A percentile compares a stretch with the other conserved stretches of the same genome.
These are phyloP conservation scores for Latrodectus elegans DNA, from an alignment of 2,888 invertebrate species.

Conservation along the genomic window DNA sequence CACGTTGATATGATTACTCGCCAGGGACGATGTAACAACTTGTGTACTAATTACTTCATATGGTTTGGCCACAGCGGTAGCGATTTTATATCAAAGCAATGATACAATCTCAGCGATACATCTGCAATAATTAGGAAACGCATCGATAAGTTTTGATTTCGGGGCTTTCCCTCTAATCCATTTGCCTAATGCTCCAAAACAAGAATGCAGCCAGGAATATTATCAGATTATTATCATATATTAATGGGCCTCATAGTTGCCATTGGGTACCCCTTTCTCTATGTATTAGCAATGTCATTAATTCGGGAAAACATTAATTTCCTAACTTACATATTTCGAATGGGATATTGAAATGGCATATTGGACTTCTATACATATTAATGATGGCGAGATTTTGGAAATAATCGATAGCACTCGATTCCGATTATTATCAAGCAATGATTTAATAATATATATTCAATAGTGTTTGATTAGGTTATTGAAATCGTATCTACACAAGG, in stretches of 20 bases:
- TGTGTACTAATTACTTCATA: too few species aligned
- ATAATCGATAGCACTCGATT: neutral
- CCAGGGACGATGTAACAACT: too few species aligned
- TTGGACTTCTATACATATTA: neutral
- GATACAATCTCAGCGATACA: too few species aligned
- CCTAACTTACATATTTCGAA: conserved; percentile 15
- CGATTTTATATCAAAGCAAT: too few species aligned
- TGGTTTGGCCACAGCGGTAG: too few species aligned
- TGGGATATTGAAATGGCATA: neutral
- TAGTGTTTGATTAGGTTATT: neutral
- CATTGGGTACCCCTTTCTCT: conserved; percentile 2
- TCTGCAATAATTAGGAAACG: too few species aligned
- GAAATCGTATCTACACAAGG: too few species aligned
- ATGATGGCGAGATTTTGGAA: neutral
- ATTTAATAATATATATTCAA: neutral
- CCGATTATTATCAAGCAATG: neutral
- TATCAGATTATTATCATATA: conserved; percentile 53
- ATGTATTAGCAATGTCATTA: conserved; percentile 50
- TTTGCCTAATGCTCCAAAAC: conserved; percentile 21
- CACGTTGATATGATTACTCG: too few species aligned
- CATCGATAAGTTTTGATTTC: too few species aligned
- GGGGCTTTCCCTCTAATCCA: neutral
- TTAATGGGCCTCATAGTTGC: conserved; percentile 27
- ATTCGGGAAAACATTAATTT: conserved; percentile 44
- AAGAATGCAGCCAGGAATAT: conserved; percentile 26